Base-by-base conservation (phyloP, 2,888 invertebrate species). In the Alloplasta piceator region DNA sequence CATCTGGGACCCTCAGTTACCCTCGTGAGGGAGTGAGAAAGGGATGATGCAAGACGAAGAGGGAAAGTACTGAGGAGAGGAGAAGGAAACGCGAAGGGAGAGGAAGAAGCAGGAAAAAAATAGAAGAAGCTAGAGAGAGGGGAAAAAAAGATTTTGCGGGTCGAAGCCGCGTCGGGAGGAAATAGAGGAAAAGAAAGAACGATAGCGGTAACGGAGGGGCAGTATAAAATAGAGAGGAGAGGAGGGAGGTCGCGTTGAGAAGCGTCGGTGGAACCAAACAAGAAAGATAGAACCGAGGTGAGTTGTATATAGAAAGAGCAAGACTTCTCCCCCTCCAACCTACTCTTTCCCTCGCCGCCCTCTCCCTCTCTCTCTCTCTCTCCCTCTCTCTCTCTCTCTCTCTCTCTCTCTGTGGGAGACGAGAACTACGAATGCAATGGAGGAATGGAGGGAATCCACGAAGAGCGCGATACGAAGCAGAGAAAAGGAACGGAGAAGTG, bases 1-100 rank as follows among this genome's bases (percentile, higher is more conserved):
- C 86, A 85, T 84, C 85, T 85, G 84, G 82, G 84, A 68, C 78
- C 80, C 78, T 74, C 70, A 78, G 67, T 63, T 68, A 46, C 7
- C 58, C 61, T 52, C 67, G 84, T 85, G 86, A 84, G 74, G 83
- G 81, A 74, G 70, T 63, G 77, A 68, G 70, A 76, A 43, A 61
- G 46, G 63, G 71, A 72, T 41, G 52, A 66, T 38, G 52, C 9
- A 43, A 43, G 58, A 60, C 52, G 36, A 52, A 78, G 58, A 70
- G 43, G 46, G 73, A 74, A 26, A 52, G 39, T 26, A 26, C 26
- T 26, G 1, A 1, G 26, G 26, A 26, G 26, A 26, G 26, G 26
- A 26, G 26, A 26, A 26, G 26, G 26, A 26, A 26, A 3, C 26
- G 26, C 3, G 26, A 74, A 14, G 50, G 16, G 68, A 63, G 61